phyloP scores from a whole-genome alignment of 1,140 invertebrate genomes.

The Panagrolaimus sp. region DNA sequence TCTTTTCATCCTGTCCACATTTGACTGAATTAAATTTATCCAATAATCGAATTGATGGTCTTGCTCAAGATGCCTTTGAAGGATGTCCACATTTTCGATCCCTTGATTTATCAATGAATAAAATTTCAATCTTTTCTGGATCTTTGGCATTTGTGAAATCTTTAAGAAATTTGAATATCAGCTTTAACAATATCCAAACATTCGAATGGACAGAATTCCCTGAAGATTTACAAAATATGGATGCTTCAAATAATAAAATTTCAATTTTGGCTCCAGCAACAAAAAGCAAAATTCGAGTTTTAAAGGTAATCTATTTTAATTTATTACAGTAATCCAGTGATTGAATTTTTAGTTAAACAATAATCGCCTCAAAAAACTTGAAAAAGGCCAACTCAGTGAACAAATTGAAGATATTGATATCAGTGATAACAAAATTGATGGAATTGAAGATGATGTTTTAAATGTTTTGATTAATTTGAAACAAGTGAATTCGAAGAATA shows the following conservation, averaged over 20 bases:
- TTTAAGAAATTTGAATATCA: conserved; percentile 41
- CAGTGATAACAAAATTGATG: conserved; percentile 45
- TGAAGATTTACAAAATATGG: conserved; percentile 28
- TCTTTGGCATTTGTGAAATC: conserved; percentile 29
- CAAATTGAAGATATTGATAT: conserved; percentile 52
- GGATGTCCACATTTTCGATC: conserved; percentile 48
- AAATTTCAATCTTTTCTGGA: conserved; percentile 32
- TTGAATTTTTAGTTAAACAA: conserved; percentile 27
- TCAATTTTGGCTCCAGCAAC: not conserved
- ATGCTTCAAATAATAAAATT: conserved; percentile 38
- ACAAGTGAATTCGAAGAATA: conserved; percentile 48
- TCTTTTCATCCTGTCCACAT: conserved; percentile 47
- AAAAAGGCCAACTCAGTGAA: conserved; percentile 39
- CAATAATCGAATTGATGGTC: conserved; percentile 40
- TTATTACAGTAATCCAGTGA: not conserved
- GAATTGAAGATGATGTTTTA: conserved; percentile 34
- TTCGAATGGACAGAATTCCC: conserved; percentile 52
- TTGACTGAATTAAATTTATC: conserved; percentile 37
- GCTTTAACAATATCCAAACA: conserved; percentile 32
- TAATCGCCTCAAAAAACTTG: conserved; percentile 37
- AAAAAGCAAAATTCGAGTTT: not conserved
- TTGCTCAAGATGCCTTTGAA: conserved; percentile 44
- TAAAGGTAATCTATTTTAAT: conserved; percentile 3
- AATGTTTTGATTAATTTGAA: conserved; percentile 35
- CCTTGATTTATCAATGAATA: conserved; percentile 45